These are phyloP conservation scores for Yponomeuta cagnagella DNA, from an alignment of 2,888 invertebrate species.

Conservation along the genomic window DNA sequence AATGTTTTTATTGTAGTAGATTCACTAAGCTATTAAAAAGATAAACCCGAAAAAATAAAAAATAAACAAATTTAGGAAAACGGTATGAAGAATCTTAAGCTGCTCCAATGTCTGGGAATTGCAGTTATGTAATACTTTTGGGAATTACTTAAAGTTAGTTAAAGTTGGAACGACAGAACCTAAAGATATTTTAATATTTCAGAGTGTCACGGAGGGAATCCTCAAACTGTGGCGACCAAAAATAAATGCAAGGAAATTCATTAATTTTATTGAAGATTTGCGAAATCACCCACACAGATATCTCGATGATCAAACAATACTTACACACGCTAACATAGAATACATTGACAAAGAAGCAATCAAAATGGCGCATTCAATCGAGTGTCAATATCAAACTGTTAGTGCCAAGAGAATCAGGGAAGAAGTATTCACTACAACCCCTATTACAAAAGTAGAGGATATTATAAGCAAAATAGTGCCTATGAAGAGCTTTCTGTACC, in stretches of 20 bases:
- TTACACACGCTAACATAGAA: not conserved
- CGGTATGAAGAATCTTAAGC: no score
- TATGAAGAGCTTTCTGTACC: constrained; percentile 65
- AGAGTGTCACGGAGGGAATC: not conserved
- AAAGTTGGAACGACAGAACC: no score
- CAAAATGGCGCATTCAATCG: constrained; percentile 21
- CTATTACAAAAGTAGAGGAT: constrained; percentile 49
- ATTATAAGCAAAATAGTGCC: constrained; percentile 55
- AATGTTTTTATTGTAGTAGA: no score
- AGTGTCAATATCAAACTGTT: constrained; percentile 61
- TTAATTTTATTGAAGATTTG: not conserved
- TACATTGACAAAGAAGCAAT: not conserved
- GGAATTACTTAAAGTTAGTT: no score
- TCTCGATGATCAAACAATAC: not conserved
- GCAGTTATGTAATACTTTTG: no score
- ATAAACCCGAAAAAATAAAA: no score
- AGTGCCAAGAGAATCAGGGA: constrained; percentile 34
- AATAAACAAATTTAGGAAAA: no score
- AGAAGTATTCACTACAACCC: constrained; percentile 27
- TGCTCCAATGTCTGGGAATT: no score
- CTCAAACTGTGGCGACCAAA: not conserved
- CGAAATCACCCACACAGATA: not conserved
- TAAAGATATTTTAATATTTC: not conserved
- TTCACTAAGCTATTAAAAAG: no score
- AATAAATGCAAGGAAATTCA: not conserved